Percentiles rank a stretch among this genome's conserved stretches.
Evolutionary conservation across 2,113 vertebrate genomes (phyloP).

Genomic region (Passerina amoena): DNA sequence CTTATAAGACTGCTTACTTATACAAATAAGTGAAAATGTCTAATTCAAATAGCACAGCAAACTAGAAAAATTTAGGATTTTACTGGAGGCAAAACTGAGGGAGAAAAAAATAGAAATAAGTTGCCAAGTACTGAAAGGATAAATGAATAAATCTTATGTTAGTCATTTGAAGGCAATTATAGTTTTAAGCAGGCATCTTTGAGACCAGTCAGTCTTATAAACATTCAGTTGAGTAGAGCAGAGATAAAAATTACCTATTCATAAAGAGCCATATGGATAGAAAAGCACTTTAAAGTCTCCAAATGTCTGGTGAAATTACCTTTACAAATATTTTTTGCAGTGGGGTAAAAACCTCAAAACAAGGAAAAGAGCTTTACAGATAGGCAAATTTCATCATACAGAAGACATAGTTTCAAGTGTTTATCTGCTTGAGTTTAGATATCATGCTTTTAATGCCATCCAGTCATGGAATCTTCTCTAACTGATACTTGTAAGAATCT

Average conservation of each 20-base stretch:
- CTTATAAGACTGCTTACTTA: constrained; percentile 66
- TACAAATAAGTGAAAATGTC: constrained; percentile 60
- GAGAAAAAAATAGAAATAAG: constrained; percentile 59
- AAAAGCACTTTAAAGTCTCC: constrained; percentile 49
- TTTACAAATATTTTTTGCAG: constrained; percentile 47
- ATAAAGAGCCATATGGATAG: constrained; percentile 55
- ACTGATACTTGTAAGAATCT: constrained; percentile 21
- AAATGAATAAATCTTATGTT: constrained; percentile 67
- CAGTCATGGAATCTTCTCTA: constrained; percentile 7
- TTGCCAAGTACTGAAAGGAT: constrained; percentile 61
- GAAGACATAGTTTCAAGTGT: constrained; percentile 1
- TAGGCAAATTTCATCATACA: neutral
- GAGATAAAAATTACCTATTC: constrained; percentile 65
- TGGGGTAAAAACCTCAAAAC: neutral
- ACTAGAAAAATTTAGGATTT: constrained; percentile 67
- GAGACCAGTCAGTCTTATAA: constrained; percentile 61
- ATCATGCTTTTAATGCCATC: neutral
- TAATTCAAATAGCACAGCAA: constrained; percentile 71
- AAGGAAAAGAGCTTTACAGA: constrained; percentile 9
- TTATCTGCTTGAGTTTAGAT: constrained; percentile 24
- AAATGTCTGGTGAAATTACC: constrained; percentile 56
- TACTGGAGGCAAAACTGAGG: constrained; percentile 52
- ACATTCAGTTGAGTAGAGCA: constrained; percentile 48
- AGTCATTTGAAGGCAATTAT: constrained; percentile 24
- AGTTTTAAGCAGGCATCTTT: constrained; percentile 36